Base-by-base conservation (phyloP, 2,888 invertebrate genomes). In the Phytoseiulus persimilis region DNA sequence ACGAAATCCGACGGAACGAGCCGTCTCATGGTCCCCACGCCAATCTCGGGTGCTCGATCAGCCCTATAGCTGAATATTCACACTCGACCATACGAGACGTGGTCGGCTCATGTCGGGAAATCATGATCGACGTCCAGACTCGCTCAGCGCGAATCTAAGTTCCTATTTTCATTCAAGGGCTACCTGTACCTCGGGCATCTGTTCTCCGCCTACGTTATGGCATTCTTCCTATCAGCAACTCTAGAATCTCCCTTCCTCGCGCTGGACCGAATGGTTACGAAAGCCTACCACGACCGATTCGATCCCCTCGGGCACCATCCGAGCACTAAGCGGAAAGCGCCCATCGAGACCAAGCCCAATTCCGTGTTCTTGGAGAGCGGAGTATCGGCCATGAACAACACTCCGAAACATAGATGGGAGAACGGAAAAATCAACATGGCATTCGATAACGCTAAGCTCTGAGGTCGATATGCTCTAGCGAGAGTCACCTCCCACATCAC, bases 181-280 rank as follows among this genome's bases (percentile, higher is more conserved):
- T 90, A 90, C 90, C 90, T 90, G 65, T 90, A 90, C 45, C 33
- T 90, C 31, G 89, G 90, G 2, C 90, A 90, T 84, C 84, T 83
- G 90, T 31, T 90, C n/a, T 31, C 84, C 11, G 46, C 90, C 0
- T 90, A 90, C 31, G 33, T 89, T 0, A 31, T 90, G 23, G 90
- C 90, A 18, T 83, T 91, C 31, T 32, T 90, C 11, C 90, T 90
- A 28, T 89, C 89, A 31, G n/a, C 90, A 9, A n/a, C 91, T 23
- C 90, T 91, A 83, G 91, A 91, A 83, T 90, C 91, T 28, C 91
- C 91, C 18, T 87, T 91, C 33, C 83, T 91, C n/a, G 87, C 87
- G 45, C 33, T 87, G 39, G 87, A 87, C 14, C 32, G 87, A 5
- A 33, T 87, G 39, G 45, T 87, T 1, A 87, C 87, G 87, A 87